Conservation (phyloP, 2,888 invertebrate species). For the Eledona agricola region DNA sequence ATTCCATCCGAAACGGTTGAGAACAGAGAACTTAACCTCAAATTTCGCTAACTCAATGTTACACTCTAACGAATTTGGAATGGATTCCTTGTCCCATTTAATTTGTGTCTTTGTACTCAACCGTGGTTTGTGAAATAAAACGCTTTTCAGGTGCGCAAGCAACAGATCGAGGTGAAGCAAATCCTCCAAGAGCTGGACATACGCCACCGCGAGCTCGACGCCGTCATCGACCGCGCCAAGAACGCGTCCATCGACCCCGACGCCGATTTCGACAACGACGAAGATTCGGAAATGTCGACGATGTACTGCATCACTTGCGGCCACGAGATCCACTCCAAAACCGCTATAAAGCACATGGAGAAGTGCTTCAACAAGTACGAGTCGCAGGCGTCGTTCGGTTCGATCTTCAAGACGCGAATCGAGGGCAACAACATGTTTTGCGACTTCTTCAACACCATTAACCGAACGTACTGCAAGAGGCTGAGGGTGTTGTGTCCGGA, state of each 20-base stretch:
- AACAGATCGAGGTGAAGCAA: constrained; percentile 80
- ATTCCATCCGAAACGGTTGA: no score
- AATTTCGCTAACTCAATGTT: no score
- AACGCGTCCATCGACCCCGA: constrained; percentile 74
- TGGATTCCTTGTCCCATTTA: no score
- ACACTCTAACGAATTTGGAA: no score
- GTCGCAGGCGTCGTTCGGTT: constrained; percentile 96
- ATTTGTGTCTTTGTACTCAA: no score
- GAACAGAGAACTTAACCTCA: no score
- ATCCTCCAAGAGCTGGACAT: constrained; percentile 83
- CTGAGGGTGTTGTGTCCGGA: constrained; percentile 96
- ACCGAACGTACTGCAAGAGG: constrained; percentile 94
- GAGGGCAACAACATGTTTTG: constrained; percentile 98
- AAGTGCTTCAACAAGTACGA: constrained; percentile 98
- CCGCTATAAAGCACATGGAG: constrained; percentile 96
- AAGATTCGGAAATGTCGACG: constrained; percentile 74
- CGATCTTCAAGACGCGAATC: constrained; percentile 91
- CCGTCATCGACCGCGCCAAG: constrained; percentile 80
- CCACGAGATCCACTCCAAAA: constrained; percentile 90
- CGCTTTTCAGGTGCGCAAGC: constrained; percentile 81
- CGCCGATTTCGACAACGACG: constrained; percentile 70
- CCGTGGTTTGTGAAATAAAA: no score
- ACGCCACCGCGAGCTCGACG: constrained; percentile 80
- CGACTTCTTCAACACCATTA: constrained; percentile 90
- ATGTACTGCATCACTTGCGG: constrained; percentile 98